Conservation (phyloP, 2,888 invertebrate species). For the Andrena chrysosceles region DNA sequence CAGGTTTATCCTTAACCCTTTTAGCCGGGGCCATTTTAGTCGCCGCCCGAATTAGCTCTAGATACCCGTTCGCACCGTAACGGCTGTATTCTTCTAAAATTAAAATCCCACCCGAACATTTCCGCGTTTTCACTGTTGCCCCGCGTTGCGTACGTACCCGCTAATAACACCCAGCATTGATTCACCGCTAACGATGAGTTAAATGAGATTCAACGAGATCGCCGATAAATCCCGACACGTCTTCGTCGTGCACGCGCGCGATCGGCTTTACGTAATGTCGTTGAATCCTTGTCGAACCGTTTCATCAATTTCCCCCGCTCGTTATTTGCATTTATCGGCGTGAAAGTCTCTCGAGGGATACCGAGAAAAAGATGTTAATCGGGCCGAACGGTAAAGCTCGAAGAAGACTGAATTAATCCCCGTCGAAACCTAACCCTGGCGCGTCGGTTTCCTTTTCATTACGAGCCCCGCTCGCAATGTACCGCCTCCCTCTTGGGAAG, state of each 20-base stretch:
- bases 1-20: conserved; percentile 18
- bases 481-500: background rate
- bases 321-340: background rate
- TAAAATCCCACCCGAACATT: conserved; percentile 1
- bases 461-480: background rate
- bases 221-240: conserved; percentile 28
- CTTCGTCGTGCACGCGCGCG: conserved; percentile 14
- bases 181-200: conserved; percentile 16
- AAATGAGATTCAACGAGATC: conserved; percentile 50
- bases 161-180: conserved; percentile 7
- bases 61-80: background rate
- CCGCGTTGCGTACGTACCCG: conserved; percentile 14
- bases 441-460: conserved; percentile 11
- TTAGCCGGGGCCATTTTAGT: background rate
- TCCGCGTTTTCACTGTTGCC: conserved; percentile 45
- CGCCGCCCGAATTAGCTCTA: conserved; percentile 2
- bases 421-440: background rate
- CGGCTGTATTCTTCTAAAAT: background rate
- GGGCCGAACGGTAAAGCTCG: background rate
- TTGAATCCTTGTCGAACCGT: conserved; percentile 7
- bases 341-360: background rate
- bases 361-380: background rate
- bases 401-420: background rate
- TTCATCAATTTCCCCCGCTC: conserved; percentile 17
- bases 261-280: conserved; percentile 46